These are phyloP conservation scores for Prosopocoilus inquinatus DNA, from an alignment of 2,888 invertebrate genomes.

Conservation along the genomic window DNA sequence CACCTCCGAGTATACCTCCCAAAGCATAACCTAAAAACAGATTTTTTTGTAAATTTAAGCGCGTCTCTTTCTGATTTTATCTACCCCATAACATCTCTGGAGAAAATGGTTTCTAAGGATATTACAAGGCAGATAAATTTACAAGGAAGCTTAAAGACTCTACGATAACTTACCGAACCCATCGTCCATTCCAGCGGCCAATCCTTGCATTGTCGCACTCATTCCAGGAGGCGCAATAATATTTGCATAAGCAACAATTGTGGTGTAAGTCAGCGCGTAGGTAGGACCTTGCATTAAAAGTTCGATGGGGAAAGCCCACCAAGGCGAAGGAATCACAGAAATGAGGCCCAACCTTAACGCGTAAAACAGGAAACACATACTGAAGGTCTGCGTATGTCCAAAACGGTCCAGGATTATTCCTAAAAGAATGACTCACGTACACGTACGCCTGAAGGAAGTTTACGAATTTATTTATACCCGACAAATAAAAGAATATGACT, in stretches of 20 bases:
- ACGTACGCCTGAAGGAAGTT: no score
- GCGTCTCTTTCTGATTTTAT: not conserved
- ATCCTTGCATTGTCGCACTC: constrained; percentile 81
- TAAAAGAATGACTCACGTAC: constrained; percentile 37
- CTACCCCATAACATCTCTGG: no score
- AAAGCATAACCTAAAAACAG: constrained; percentile 65
- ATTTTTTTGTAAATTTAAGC: no score
- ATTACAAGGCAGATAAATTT: no score
- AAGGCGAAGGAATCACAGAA: constrained; percentile 74
- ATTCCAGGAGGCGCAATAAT: constrained; percentile 60
- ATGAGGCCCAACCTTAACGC: constrained; percentile 72
- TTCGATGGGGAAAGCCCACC: constrained; percentile 81
- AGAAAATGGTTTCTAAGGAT: no score
- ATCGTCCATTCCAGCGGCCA: constrained; percentile 76
- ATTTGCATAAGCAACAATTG: constrained; percentile 68
- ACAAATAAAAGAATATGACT: constrained; percentile 71
- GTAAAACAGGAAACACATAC: constrained; percentile 75
- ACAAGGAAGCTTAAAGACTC: no score
- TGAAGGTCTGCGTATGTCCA: constrained; percentile 76
- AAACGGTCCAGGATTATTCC: constrained; percentile 76
- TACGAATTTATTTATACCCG: constrained; percentile 51
- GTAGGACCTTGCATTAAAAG: constrained; percentile 80
- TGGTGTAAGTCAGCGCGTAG: constrained; percentile 82
- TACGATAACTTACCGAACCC: constrained; percentile 62
- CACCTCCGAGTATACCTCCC: constrained; percentile 72